Percentiles rank a stretch among this genome's conserved stretches.
phyloP scores from a whole-genome alignment of 2,113 vertebrate species.

The Nettapus auritus region DNA sequence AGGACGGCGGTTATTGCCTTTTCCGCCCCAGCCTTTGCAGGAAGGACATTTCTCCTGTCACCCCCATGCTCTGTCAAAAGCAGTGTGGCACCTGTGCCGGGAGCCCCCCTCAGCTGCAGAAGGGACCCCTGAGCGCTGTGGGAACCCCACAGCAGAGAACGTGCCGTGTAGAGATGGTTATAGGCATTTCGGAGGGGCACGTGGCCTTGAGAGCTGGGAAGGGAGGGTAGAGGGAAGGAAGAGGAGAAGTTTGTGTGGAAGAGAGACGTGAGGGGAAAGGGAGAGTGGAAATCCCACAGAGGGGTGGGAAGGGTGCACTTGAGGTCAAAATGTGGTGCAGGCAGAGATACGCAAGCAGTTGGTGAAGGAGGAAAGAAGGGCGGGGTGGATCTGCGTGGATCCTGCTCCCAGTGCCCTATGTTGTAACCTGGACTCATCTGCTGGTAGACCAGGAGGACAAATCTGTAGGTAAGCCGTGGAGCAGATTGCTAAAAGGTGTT shows the following conservation, averaged over 20 bases:
- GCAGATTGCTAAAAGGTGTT: not conserved
- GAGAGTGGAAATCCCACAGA: not conserved
- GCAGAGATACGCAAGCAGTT: not conserved
- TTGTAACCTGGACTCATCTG: not conserved
- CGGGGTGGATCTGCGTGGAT: not conserved
- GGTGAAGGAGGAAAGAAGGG: not conserved
- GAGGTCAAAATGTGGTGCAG: accelerated
- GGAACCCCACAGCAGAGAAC: not conserved
- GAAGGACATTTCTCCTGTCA: accelerated
- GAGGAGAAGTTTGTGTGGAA: not conserved
- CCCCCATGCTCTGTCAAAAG: accelerated
- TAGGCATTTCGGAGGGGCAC: not conserved
- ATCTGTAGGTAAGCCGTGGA: not conserved
- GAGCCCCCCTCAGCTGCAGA: not conserved
- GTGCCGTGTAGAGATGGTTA: accelerated
- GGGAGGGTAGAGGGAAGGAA: not conserved
- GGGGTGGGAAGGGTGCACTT: accelerated
- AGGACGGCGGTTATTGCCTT: not conserved
- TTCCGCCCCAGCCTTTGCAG: not conserved
- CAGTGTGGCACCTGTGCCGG: not conserved
- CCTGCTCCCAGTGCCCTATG: not conserved
- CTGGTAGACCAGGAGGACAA: not conserved
- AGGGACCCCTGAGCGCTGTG: too few species aligned
- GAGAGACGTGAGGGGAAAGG: not conserved
- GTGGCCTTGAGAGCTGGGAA: not conserved